Base-by-base conservation (phyloP, 2,888 invertebrate genomes). In the Drosophila birchii region DNA sequence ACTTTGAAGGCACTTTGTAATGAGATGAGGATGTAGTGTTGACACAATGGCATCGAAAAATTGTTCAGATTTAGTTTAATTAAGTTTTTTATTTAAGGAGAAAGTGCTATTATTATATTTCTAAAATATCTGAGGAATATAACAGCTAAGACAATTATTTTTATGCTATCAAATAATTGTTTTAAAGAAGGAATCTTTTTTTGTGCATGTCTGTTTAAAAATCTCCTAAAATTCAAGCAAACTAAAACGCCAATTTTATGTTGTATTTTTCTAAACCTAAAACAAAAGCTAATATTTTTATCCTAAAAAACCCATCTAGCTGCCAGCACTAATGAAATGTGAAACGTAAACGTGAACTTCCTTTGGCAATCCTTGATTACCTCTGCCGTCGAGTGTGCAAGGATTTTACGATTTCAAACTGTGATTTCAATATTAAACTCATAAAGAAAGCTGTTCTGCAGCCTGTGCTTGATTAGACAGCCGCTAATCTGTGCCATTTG, bases 401-500 rank as follows among this genome's bases (percentile, higher is more conserved):
- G 47, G 32, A 47, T 38, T 47, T 64, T 60, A 61, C 38, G 39
- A 29, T 64, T 34, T n/a, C 26, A 29, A n/a, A 18, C 41, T 43
- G 41, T 41, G 60, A 60, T 51, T 66, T 62, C 43, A 53, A 63
- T 51, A 49, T 63, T 62, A 26, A 41, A 47, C 60, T 32, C 39
- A 55, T 60, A 60, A 55, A 60, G 59, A 14, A 29, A n/a, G 51
- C 4, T 29, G 9, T 43, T 58, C 32, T 7, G 44, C 45, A 43
- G 56, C 39, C 34, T 56, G 56, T 45, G 39, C 41, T 53, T 49
- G 51, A 66, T 53, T 66, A 63, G 66, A 62, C 49, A 51, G 51
- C 51, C 62, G 56, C 60, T 60, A 41, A 41, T 39, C 26, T 51
- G 11, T 18, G 62, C 20, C 26, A 26, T 20, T 29, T 23, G 20